Conservation (phyloP, 2,888 invertebrate genomes). For the Odontocerum albicorne region DNA sequence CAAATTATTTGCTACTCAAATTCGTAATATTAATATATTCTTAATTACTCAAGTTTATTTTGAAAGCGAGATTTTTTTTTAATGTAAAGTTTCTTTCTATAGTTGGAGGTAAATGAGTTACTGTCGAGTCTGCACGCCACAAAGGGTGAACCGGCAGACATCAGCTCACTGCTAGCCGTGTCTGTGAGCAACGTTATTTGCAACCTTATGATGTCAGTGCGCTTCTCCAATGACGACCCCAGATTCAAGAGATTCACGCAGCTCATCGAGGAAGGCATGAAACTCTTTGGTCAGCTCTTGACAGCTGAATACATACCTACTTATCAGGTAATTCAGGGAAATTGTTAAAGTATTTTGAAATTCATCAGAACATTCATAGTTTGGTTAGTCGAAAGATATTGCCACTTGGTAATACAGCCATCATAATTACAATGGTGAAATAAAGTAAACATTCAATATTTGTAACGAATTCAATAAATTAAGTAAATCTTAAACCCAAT, state of each 20-base stretch:
- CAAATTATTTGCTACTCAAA: neutral
- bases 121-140: slow-evolving; percentile 65
- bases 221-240: slow-evolving; percentile 76
- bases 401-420: too few relatives aligned
- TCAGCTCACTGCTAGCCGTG: slow-evolving; percentile 75
- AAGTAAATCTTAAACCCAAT: too few relatives aligned
- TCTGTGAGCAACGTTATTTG: slow-evolving; percentile 91
- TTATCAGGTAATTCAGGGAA: slow-evolving; percentile 65
- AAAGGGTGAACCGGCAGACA: slow-evolving; percentile 69
- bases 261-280: slow-evolving; percentile 91
- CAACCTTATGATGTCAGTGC: slow-evolving; percentile 85
- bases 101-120: slow-evolving; percentile 78
- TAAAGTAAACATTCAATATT: too few relatives aligned
- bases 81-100: slow-evolving; percentile 16
- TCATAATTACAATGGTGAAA: too few relatives aligned
- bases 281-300: slow-evolving; percentile 79
- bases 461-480: too few relatives aligned
- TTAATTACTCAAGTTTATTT: neutral
- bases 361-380: too few relatives aligned
- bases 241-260: slow-evolving; percentile 79
- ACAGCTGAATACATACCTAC: slow-evolving; percentile 83
- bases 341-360: too few relatives aligned
- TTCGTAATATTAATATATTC: neutral
- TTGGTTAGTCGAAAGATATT: too few relatives aligned
- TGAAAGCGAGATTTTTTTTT: neutral